Evolutionary conservation across 2,113 vertebrate species (phyloP), one percentile per base, ranked within the genome.

Genomic region (Sturnus vulgaris): DNA sequence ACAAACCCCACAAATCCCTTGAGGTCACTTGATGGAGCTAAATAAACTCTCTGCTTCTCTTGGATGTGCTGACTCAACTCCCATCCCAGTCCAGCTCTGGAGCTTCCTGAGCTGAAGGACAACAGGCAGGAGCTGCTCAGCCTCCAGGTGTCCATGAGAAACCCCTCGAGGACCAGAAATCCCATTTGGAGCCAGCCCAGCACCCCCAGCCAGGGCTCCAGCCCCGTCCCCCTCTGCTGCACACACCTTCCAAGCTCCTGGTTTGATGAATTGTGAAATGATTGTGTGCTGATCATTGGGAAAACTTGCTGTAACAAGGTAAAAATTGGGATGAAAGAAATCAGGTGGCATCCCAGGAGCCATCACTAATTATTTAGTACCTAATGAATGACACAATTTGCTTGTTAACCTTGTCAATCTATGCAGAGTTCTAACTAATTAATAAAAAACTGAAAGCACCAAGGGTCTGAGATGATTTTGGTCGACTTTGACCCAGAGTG

Each of bases 51-150:
- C 30, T 60, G 61, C 68, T 64, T 33, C 42, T 44, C 63, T 24
- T 17, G 10, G 49, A 21, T 39, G 57, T 56, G 66, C 49, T 69
- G 61, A 28, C 28, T 31, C 6, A 0, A 10, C 9, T 18, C 44
- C 5, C 15, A 55, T 0, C 23, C 33, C 27, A 49, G n/a, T 42
- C 1, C 0, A 4, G 31, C 27, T 5, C n/a, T n/a, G 6, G 27
- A 70, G 18, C 10, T 3, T 68, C n/a, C 57, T 57, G 0, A 1
- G 52, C 66, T 56, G 55, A 4, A 72, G 63, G 27, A 30, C 0
- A 5, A 7, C 0, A 1, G 37, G 24, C 50, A 78, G 42, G 20
- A 22, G 19, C 10, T 44, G 37, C 40, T 73, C 40, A 59, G 5
- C 50, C 46, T 55, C 47, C 60, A 61, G 8, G 55, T 5, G 20